phyloP scores from a whole-genome alignment of 2,113 vertebrate species.

The Rousettus leschenaultii region DNA sequence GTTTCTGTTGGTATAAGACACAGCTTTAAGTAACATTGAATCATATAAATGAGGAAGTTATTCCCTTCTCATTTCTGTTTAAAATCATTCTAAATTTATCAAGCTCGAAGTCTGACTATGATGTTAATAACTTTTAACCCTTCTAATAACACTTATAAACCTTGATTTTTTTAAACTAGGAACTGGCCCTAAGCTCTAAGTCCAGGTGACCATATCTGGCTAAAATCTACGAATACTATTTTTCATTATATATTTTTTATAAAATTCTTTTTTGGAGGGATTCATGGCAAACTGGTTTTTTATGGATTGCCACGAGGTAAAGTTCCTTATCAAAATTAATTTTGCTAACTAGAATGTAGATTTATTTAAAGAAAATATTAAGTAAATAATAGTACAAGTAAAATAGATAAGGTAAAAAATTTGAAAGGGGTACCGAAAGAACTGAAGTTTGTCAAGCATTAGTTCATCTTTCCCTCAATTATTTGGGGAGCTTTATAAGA shows the following conservation, averaged over 20 bases:
- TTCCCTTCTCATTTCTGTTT: not conserved
- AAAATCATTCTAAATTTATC: not conserved
- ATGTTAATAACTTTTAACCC: not conserved
- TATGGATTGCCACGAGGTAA: not conserved
- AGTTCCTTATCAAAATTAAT: not conserved
- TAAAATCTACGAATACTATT: not conserved
- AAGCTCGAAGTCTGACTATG: not conserved
- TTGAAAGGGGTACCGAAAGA: not conserved
- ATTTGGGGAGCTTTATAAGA: not conserved
- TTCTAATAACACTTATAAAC: not conserved
- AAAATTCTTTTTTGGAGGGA: not conserved
- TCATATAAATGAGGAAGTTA: not conserved
- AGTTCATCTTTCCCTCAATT: not conserved
- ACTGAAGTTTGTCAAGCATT: not conserved
- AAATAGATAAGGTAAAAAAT: not conserved
- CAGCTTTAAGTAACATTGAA: not conserved
- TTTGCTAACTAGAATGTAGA: not conserved
- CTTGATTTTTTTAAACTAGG: not conserved
- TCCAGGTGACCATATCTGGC: not conserved
- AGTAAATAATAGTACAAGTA: not conserved
- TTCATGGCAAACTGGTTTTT: not conserved
- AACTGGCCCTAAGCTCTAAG: not conserved
- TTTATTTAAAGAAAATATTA: conserved; percentile 3
- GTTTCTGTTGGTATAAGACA: not conserved
- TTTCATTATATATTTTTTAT: conserved; percentile 8